Evolutionary conservation across 2,888 invertebrate species (phyloP).

Genomic region (Macrosiphum euphorbiae): DNA sequence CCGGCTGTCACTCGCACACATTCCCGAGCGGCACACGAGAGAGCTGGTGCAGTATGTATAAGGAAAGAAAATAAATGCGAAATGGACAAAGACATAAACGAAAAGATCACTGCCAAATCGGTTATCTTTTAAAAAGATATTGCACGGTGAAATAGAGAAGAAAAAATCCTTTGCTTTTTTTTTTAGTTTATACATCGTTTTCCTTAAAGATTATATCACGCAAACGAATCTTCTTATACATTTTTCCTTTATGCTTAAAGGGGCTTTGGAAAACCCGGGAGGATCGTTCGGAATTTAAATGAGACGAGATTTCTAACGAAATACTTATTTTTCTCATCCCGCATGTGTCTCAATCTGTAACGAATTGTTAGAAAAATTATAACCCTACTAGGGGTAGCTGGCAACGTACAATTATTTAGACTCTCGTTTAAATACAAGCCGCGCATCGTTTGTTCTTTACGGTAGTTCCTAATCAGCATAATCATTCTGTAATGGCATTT

Average conservation of each 20-base stretch:
- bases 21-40: background rate
- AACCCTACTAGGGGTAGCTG: background rate
- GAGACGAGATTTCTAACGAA: constrained; percentile 48
- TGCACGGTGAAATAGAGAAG: constrained; percentile 4
- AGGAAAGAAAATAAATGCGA: constrained; percentile 34
- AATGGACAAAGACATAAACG: constrained; percentile 50
- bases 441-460: background rate
- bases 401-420: background rate
- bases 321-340: constrained; percentile 40
- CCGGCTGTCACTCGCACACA: constrained; percentile 56
- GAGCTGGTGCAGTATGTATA: background rate
- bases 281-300: constrained; percentile 59
- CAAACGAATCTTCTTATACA: constrained; percentile 43
- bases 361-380: constrained; percentile 10
- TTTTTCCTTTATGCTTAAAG: constrained; percentile 16
- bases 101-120: constrained; percentile 60
- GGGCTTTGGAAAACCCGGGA: constrained; percentile 46
- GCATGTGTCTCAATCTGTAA: background rate
- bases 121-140: constrained; percentile 58
- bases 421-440: background rate
- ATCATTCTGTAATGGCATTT: background rate
- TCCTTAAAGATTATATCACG: constrained; percentile 59
- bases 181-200: constrained; percentile 54
- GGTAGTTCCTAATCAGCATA: background rate
- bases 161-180: constrained; percentile 51